Evolutionary conservation across 2,797 vertebrate species (phyloP).

Genomic region (Enteromius afrohamiltoni): DNA sequence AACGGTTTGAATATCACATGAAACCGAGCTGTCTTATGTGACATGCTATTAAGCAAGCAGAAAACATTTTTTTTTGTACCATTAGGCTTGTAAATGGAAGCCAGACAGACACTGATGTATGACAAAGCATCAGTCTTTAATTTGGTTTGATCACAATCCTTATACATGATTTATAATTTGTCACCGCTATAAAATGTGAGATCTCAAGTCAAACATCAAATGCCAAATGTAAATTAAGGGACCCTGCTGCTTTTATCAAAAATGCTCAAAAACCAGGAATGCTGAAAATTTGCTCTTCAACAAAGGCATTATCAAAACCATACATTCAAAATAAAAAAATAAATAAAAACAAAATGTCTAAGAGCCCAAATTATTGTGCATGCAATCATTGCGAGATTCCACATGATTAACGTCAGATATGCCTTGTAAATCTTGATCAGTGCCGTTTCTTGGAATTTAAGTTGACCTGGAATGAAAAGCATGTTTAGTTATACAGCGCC

Average conservation of each 20-base stretch:
- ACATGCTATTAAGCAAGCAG: background rate
- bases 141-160: constrained; percentile 42
- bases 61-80: background rate
- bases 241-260: constrained; percentile 11
- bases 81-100: constrained; percentile 16
- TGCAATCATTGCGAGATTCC: background rate
- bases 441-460: background rate
- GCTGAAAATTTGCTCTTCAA: background rate
- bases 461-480: constrained; percentile 17
- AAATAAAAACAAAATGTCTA: constrained; percentile 12
- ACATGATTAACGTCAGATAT: background rate
- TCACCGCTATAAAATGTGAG: constrained; percentile 32
- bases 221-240: constrained; percentile 7
- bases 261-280: constrained; percentile 31
- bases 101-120: constrained; percentile 21
- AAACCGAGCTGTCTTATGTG: background rate
- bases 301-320: constrained; percentile 6
- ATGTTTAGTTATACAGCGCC: background rate
- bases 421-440: background rate
- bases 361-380: background rate
- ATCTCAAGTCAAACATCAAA: constrained; percentile 14
- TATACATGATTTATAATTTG: constrained; percentile 3
- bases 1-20: too few species aligned
- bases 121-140: constrained; percentile 42
- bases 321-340: background rate